A percentile compares a stretch with the other conserved stretches of the same genome.
Evolutionary conservation across 2,888 invertebrate species (phyloP).

Genomic region (Dynastes maya): DNA sequence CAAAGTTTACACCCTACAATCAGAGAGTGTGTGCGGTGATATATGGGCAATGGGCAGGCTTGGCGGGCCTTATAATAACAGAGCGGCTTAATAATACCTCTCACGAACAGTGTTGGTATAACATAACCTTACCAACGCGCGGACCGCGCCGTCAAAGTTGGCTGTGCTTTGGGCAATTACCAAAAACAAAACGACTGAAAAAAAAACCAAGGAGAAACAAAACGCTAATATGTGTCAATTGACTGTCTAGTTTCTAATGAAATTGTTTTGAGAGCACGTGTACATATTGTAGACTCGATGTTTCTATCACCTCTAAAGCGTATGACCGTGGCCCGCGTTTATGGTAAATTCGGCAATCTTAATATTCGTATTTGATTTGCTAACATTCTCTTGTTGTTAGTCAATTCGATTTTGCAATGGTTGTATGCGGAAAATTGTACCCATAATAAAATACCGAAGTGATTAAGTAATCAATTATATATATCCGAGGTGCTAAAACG

Average conservation of each 20-base stretch:
- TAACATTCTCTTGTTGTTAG: constrained; percentile 7
- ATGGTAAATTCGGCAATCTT: constrained; percentile 17
- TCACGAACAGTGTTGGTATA: constrained; percentile 63
- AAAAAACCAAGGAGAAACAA: constrained; percentile 57
- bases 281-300: constrained; percentile 10
- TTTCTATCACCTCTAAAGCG: constrained; percentile 6
- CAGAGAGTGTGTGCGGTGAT: constrained; percentile 67
- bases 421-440: constrained; percentile 11
- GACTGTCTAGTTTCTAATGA: constrained; percentile 55
- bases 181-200: constrained; percentile 52
- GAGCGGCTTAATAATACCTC: constrained; percentile 69
- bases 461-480: not conserved
- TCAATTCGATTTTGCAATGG: constrained; percentile 34
- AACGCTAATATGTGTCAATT: constrained; percentile 67
- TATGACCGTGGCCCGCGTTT: constrained; percentile 5
- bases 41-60: constrained; percentile 69
- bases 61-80: constrained; percentile 69
- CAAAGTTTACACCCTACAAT: constrained; percentile 69
- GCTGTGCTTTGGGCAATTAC: constrained; percentile 46
- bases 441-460: not conserved
- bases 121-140: constrained; percentile 57
- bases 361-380: constrained; percentile 14
- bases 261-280: constrained; percentile 43
- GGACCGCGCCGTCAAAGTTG: constrained; percentile 55
- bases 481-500: not conserved